Evolutionary conservation across 2,113 vertebrate species (phyloP).

Genomic region (Colossoma macropomum): DNA sequence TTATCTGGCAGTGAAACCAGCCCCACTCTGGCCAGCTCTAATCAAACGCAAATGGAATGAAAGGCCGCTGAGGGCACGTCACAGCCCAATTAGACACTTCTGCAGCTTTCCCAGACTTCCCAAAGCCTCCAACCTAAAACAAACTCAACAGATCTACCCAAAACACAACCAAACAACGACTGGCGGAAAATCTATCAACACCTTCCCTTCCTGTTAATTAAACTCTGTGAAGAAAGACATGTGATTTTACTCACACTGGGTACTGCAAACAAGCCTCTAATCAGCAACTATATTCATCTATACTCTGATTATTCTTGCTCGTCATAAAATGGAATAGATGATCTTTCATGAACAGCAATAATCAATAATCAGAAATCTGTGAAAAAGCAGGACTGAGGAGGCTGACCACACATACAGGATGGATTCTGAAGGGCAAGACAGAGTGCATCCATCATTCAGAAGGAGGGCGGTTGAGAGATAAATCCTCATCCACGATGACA

Average conservation of each 20-base stretch:
- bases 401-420: neutral
- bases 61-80: neutral
- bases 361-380: neutral
- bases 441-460: neutral
- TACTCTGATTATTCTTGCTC: neutral
- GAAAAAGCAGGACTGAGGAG: neutral
- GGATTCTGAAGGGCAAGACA: neutral
- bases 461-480: neutral
- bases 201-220: slow-evolving; percentile 1
- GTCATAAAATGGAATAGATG: neutral
- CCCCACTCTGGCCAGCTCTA: neutral
- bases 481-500: neutral
- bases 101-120: slow-evolving; percentile 11
- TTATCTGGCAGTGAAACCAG: neutral
- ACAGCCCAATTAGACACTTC: neutral
- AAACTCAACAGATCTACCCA: neutral
- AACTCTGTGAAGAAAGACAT: neutral
- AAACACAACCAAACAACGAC: slow-evolving; percentile 12
- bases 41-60: neutral
- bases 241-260: neutral
- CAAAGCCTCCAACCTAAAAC: neutral
- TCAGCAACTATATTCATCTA: neutral
- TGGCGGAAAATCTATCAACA: slow-evolving; percentile 15
- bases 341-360: neutral
- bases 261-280: neutral